Percentiles rank a stretch among this genome's conserved stretches.
Conservation (phyloP, 2,797 vertebrate genomes). For the Onychomys arenicola region DNA sequence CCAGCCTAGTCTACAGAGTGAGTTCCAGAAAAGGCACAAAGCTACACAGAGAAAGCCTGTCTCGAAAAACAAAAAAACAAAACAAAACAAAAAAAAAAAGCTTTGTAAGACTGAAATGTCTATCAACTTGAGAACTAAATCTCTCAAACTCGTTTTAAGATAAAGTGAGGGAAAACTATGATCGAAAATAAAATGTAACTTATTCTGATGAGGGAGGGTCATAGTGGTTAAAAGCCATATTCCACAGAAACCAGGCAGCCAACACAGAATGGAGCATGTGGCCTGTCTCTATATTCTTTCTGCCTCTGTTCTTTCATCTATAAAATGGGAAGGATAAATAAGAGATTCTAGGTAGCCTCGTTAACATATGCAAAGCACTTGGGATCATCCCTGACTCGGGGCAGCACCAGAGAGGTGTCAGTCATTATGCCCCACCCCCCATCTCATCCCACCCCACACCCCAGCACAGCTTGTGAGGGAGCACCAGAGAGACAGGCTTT, state of each 20-base stretch:
- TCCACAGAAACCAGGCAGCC: not conserved
- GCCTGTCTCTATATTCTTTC: not conserved
- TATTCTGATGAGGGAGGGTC: not conserved
- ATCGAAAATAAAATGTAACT: conserved; percentile 3
- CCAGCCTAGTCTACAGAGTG: no score
- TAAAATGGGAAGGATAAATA: conserved; percentile 38
- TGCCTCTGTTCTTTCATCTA: conserved; percentile 20
- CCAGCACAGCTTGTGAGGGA: conserved; percentile 18
- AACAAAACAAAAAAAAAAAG: no score
- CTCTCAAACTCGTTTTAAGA: conserved; percentile 36
- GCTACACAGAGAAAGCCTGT: no score
- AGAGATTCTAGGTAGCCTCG: not conserved
- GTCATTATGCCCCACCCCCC: not conserved
- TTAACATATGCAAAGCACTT: not conserved
- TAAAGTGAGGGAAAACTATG: not conserved
- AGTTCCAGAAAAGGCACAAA: no score
- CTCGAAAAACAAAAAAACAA: not conserved
- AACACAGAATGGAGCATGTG: not conserved
- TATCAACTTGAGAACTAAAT: not conserved
- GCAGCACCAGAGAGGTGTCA: not conserved
- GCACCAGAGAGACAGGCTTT: conserved; percentile 14
- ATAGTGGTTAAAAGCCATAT: not conserved
- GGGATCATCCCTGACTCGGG: not conserved
- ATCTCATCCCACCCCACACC: not conserved
- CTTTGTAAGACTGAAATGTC: not conserved